phyloP scores from a whole-genome alignment of 1,140 invertebrate species.

The Solenopsis invicta region DNA sequence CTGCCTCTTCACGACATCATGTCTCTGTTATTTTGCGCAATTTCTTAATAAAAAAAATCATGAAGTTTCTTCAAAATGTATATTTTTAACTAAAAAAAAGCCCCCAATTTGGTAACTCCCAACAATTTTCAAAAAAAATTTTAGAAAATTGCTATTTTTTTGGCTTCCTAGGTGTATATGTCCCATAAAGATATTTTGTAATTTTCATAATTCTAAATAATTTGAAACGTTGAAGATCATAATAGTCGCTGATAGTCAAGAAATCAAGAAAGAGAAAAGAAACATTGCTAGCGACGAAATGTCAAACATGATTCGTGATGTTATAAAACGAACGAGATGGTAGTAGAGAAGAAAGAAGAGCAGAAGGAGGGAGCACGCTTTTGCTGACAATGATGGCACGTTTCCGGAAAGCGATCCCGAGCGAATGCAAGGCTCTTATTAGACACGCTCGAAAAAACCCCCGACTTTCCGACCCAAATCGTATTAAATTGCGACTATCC shows the following conservation, averaged over 20 bases:
- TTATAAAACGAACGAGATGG: background rate
- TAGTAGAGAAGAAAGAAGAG: background rate
- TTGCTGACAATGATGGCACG: slow-evolving; percentile 27
- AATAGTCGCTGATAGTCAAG: background rate
- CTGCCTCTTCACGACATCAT: no score
- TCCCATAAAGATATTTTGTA: background rate
- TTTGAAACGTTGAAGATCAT: background rate
- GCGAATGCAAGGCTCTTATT: slow-evolving; percentile 62
- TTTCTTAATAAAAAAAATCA: no score
- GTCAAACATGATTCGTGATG: background rate
- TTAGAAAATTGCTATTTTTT: no score
- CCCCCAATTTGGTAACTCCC: no score
- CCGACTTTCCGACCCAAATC: slow-evolving; percentile 59
- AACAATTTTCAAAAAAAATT: no score
- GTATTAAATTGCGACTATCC: slow-evolving; percentile 48
- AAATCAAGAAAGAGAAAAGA: background rate
- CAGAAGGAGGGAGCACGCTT: background rate
- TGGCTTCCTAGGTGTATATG: no score
- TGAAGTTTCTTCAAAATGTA: no score
- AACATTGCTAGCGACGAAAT: background rate
- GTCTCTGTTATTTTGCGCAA: no score
- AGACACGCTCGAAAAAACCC: slow-evolving; percentile 71
- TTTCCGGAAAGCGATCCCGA: slow-evolving; percentile 42
- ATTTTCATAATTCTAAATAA: background rate
- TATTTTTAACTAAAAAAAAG: no score